Evolutionary conservation across 2,113 vertebrate genomes (phyloP).

Genomic region (Theristicus caerulescens): DNA sequence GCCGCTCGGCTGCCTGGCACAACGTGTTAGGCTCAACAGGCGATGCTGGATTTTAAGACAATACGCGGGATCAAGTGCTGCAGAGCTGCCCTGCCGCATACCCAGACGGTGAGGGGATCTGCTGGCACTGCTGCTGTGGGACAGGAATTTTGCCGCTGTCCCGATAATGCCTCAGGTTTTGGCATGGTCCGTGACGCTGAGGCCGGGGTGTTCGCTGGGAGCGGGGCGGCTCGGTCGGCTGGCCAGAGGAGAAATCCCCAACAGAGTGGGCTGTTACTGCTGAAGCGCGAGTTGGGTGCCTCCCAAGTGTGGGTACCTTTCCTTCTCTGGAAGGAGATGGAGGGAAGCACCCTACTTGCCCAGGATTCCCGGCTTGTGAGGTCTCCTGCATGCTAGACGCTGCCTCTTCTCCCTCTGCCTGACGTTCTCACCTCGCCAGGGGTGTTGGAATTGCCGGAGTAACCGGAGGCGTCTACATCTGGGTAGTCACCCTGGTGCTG

Average conservation of each 20-base stretch:
- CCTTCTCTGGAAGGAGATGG: background rate
- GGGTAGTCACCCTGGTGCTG: background rate
- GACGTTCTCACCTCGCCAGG: background rate
- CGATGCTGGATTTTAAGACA: conserved; percentile 7
- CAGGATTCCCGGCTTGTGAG: background rate
- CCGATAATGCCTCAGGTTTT: background rate
- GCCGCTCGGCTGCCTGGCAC: conserved; percentile 13
- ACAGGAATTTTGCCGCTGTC: background rate
- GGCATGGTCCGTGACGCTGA: fast-evolving
- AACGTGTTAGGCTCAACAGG: background rate
- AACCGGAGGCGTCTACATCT: background rate
- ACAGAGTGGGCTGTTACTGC: fast-evolving
- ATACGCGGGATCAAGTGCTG: conserved; percentile 6
- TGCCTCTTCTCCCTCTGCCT: background rate
- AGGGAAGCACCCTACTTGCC: background rate
- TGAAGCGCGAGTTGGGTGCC: fast-evolving
- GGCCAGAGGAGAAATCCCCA: background rate
- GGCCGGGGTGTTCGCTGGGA: background rate
- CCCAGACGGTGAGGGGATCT: background rate
- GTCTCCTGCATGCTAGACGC: background rate
- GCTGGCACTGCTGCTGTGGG: background rate
- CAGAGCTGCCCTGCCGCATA: background rate
- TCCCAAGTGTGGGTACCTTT: background rate
- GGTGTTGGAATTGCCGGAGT: background rate
- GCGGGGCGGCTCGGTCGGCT: fast-evolving